Percentiles rank a stretch among this genome's conserved stretches.
Conservation (phyloP, 2,888 invertebrate species). For the Callimorpha dominula region DNA sequence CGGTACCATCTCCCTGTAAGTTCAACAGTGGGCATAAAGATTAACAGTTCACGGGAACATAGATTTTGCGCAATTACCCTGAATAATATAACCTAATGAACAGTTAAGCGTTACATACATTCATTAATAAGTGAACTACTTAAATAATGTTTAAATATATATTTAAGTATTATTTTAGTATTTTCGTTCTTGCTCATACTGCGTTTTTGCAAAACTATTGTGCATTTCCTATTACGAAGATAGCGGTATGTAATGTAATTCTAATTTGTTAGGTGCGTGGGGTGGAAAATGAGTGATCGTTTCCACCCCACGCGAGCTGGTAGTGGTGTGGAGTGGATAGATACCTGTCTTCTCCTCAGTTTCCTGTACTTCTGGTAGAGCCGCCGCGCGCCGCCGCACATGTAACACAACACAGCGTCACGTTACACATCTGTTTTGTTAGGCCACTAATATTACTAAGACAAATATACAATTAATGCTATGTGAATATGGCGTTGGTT, state of each 20-base stretch:
- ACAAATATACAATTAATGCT: too few species aligned
- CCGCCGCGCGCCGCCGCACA: conserved; percentile 57
- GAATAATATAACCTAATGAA: not conserved
- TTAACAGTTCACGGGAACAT: conserved; percentile 64
- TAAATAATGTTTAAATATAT: too few species aligned
- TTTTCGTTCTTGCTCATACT: too few species aligned
- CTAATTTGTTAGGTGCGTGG: not conserved
- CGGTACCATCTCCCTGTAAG: conserved; percentile 93
- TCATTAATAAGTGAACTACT: too few species aligned
- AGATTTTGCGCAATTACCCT: not conserved
- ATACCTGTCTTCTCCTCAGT: conserved; percentile 93
- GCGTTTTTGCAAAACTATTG: not conserved
- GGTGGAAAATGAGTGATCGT: not conserved
- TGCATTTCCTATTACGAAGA: too few species aligned
- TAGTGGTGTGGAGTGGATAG: conserved; percentile 66
- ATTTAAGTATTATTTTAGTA: too few species aligned
- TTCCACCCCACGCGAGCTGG: not conserved
- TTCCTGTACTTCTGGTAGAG: conserved; percentile 92
- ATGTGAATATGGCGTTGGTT: too few species aligned
- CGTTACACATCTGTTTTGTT: conserved; percentile 41
- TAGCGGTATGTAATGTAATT: too few species aligned
- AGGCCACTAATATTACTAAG: not conserved
- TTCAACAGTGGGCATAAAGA: conserved; percentile 86
- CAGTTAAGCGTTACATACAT: not conserved
- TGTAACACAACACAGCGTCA: conserved; percentile 50